Evolutionary conservation across 2,888 invertebrate species (phyloP).

Genomic region (Colletes collaris): DNA sequence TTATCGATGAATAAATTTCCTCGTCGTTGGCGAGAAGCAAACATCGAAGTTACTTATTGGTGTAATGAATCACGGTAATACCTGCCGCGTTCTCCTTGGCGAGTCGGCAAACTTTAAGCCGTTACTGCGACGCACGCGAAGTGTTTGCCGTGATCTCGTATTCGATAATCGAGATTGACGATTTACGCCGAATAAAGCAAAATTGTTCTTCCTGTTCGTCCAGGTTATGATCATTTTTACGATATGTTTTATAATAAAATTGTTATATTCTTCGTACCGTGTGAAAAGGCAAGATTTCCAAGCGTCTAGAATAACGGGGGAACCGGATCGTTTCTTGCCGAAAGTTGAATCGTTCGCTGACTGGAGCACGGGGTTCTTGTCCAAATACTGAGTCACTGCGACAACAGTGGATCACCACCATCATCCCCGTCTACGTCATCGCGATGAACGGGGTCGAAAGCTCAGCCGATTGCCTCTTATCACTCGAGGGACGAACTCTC

Average conservation of each 20-base stretch:
- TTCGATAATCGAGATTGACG: too few species aligned
- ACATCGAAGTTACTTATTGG: slow-evolving; percentile 41
- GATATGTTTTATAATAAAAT: too few species aligned
- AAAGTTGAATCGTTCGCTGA: slow-evolving; percentile 63
- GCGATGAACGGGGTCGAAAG: slow-evolving; percentile 57
- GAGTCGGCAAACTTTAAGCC: slow-evolving; percentile 24
- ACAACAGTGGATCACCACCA: slow-evolving; percentile 73
- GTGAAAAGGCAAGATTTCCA: slow-evolving; percentile 2
- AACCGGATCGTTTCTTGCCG: slow-evolving; percentile 34
- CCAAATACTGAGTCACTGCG: slow-evolving; percentile 81
- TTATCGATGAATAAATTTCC: slow-evolving; percentile 47
- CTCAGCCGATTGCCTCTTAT: slow-evolving; percentile 65
- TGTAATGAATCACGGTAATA: slow-evolving; percentile 44
- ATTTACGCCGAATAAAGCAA: too few species aligned
- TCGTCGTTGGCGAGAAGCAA: slow-evolving; percentile 26
- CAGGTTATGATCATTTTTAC: too few species aligned
- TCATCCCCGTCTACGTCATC: slow-evolving; percentile 61
- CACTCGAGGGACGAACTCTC: slow-evolving; percentile 45
- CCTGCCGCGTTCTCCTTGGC: slow-evolving; percentile 25
- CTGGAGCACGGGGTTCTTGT: slow-evolving; percentile 71
- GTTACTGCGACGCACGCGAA: background rate
- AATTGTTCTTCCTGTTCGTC: too few species aligned
- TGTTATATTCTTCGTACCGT: too few species aligned
- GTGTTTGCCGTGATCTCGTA: background rate
- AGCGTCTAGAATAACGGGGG: background rate